Evolutionary conservation across 2,888 invertebrate genomes (phyloP).

Genomic region (Rhodophaea formosa): DNA sequence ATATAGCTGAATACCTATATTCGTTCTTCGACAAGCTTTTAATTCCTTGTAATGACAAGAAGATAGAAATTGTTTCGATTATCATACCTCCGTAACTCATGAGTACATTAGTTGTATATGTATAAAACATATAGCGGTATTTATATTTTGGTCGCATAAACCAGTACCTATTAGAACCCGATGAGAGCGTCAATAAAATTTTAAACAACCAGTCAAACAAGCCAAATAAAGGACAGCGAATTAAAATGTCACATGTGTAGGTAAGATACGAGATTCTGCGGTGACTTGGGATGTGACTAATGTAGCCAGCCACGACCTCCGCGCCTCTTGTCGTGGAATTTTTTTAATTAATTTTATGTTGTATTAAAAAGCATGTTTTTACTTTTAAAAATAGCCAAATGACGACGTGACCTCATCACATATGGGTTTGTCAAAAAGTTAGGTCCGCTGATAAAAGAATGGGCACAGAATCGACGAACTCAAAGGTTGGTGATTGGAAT

Average conservation of each 20-base stretch:
- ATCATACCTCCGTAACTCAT: no score
- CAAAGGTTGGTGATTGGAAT: no score
- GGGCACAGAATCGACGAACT: no score
- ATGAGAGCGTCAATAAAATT: constrained; percentile 42
- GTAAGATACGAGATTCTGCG: background rate
- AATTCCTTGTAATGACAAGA: no score
- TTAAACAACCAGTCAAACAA: constrained; percentile 44
- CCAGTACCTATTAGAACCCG: constrained; percentile 26
- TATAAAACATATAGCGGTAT: no score
- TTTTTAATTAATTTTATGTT: constrained; percentile 11
- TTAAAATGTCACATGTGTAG: constrained; percentile 9
- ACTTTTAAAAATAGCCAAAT: background rate
- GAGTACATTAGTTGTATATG: no score
- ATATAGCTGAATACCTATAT: no score
- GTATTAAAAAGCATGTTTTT: background rate
- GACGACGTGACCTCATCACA: no score
- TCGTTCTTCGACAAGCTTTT: no score
- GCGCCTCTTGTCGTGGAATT: constrained; percentile 1
- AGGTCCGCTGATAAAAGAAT: no score
- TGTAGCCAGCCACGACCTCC: constrained; percentile 1
- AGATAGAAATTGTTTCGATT: no score
- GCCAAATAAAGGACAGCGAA: constrained; percentile 39
- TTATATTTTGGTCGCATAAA: constrained; percentile 37
- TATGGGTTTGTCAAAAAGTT: no score
- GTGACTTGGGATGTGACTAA: background rate